A percentile compares a stretch with the other conserved stretches of the same genome.
Conservation (phyloP, 2,888 invertebrate genomes). For the Campaea margaritaria region DNA sequence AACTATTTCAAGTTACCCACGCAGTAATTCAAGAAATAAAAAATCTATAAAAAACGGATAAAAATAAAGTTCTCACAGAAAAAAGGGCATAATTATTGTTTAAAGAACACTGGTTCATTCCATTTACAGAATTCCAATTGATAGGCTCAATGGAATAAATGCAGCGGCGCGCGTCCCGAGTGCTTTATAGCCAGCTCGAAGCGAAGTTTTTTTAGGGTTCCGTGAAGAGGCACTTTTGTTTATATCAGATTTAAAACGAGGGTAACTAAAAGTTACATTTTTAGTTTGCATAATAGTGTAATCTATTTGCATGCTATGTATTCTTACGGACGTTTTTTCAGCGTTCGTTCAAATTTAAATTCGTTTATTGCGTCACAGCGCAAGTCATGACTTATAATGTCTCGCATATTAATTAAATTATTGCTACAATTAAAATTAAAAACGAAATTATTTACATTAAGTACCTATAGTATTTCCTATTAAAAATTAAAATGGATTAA, state of each 20-base stretch:
- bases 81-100: slow-evolving; percentile 14
- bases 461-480: too few species aligned
- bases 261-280: neutral
- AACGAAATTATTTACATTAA: too few species aligned
- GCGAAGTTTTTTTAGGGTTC: slow-evolving; percentile 54
- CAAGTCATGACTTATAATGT: too few species aligned
- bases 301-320: too few species aligned
- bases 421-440: too few species aligned
- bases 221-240: slow-evolving; percentile 3
- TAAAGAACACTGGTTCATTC: slow-evolving; percentile 25
- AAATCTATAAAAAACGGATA: slow-evolving; percentile 18
- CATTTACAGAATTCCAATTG: slow-evolving; percentile 55
- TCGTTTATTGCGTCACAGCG: too few species aligned
- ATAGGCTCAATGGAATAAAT: slow-evolving; percentile 66
- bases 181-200: slow-evolving; percentile 49
- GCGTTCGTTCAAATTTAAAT: too few species aligned
- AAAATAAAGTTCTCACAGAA: slow-evolving; percentile 28
- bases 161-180: slow-evolving; percentile 50
- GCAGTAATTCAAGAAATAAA: neutral
- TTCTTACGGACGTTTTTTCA: too few species aligned
- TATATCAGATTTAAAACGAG: neutral
- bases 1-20: too few species aligned
- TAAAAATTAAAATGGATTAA: too few species aligned
- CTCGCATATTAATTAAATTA: too few species aligned
- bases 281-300: too few species aligned